Evolutionary conservation across 2,888 invertebrate genomes (phyloP).

Genomic region (Tolmerus cingulatus): DNA sequence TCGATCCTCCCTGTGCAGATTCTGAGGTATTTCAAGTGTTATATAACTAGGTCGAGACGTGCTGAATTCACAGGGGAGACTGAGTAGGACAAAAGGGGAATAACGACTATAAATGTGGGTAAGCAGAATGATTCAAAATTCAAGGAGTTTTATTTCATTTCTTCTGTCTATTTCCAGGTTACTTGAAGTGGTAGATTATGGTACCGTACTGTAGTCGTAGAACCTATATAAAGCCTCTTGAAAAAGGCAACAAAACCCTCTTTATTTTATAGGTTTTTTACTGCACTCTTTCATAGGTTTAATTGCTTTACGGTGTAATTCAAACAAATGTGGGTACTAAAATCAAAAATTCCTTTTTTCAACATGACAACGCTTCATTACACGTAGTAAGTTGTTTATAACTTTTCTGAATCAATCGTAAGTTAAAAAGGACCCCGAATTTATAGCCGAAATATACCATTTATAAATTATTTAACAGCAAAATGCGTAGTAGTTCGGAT

Average conservation of each 20-base stretch:
- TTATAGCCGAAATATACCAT: neutral
- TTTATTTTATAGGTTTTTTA: neutral
- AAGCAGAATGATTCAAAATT: neutral
- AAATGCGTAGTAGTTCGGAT: too few relatives aligned
- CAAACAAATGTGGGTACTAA: too few relatives aligned
- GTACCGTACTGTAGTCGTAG: neutral
- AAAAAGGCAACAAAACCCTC: neutral
- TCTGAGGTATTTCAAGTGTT: neutral
- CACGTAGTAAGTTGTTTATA: neutral
- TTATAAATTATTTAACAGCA: too few relatives aligned
- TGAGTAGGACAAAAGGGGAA: neutral
- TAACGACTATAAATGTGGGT: neutral
- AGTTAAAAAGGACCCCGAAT: neutral
- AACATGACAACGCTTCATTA: neutral
- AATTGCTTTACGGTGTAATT: neutral
- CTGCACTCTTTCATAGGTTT: neutral
- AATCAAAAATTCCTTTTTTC: neutral
- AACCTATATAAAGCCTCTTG: neutral
- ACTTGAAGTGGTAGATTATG: neutral
- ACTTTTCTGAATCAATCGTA: neutral
- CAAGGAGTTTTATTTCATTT: neutral
- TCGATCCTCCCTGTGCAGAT: neutral
- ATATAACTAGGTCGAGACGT: neutral
- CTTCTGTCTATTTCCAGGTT: neutral
- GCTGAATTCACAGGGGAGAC: neutral